Evolutionary conservation across 2,888 invertebrate genomes (phyloP), one percentile per base, ranked within the genome.

Genomic region (Tachystola acroxantha): DNA sequence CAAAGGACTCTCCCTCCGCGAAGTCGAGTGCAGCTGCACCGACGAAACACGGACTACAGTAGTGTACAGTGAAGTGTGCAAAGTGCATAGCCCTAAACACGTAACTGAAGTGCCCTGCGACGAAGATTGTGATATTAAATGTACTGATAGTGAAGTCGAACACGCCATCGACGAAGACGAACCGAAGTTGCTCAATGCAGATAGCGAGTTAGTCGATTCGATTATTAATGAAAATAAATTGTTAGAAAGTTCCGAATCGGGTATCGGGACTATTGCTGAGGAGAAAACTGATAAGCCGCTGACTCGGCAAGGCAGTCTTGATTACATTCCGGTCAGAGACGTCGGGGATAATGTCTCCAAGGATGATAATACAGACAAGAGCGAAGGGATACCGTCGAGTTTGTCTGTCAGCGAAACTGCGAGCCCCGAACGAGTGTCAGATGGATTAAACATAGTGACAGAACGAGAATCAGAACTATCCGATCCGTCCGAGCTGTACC

Each of bases 401-500:
- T 51, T 88, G 33, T 87, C 87, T 0, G 79, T 65, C 1, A 88
- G 88, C 38, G 86, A 86, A 50, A 81, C 86, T 1, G 79, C 86
- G 1, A 87, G 86, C 46, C 86, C 88, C 0, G 81, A 85, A 47
- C 68, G 84, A 46, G 64, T 78, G 6, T 77, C 84, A 2, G 79
- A 80, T 46, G 68, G 61, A 31, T 64, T 75, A 14, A 73, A 76
- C 46, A 53, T 79, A 7, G 53, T 57, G 12, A 55, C 82, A 11
- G 88, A 91, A 55, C 85, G 88, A 46, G 91, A 91, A 68, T 84
- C 90, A 25, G 88, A 89, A 42, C 88, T 92, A 33, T 92, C 91
- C 47, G 92, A 93, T 65, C 88, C 89, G 44, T 92, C 92, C 32
- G 92, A 93, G 57, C 81, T 91, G 40, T 92, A 92, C 58, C 71